Conservation (phyloP, 2,888 invertebrate species). For the Cheilosia scutellata region DNA sequence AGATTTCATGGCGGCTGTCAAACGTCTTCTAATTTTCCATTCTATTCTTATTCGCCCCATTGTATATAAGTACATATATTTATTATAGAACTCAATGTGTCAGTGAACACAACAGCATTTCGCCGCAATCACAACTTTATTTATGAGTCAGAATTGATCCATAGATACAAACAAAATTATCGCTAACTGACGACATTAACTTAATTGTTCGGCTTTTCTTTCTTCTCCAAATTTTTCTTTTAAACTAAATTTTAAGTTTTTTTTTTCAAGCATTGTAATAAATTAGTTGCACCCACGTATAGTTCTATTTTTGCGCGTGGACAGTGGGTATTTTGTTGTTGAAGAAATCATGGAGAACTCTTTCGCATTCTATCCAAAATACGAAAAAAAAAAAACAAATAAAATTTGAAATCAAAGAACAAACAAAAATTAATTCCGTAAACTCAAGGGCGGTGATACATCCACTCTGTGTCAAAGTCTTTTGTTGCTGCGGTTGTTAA, state of each 20-base stretch:
- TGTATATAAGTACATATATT: background rate
- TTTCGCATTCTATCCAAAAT: conserved; percentile 64
- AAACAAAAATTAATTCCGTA: background rate
- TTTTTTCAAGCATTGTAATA: conserved; percentile 61
- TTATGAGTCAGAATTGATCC: conserved; percentile 3
- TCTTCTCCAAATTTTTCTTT: conserved; percentile 52
- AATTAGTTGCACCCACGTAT: conserved; percentile 69
- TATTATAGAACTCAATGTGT: conserved; percentile 5
- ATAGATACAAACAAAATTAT: conserved; percentile 41
- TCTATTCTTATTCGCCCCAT: conserved; percentile 36
- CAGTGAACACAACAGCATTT: conserved; percentile 16
- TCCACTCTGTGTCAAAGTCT: background rate
- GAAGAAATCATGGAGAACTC: conserved; percentile 67
- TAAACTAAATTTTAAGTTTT: conserved; percentile 17
- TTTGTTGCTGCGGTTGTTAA: background rate
- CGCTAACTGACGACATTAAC: conserved; percentile 60
- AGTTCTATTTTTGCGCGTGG: conserved; percentile 63
- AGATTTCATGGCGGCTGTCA: conserved; percentile 42
- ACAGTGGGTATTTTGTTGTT: conserved; percentile 59
- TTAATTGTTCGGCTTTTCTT: conserved; percentile 62
- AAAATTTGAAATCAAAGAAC: background rate
- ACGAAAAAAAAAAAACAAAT: background rate
- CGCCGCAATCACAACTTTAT: conserved; percentile 4
- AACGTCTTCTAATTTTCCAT: conserved; percentile 56
- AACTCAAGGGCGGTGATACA: background rate